Percentiles rank a stretch among this genome's conserved stretches.
These are phyloP conservation scores for Sceloporus tristichus DNA, from an alignment of 2,113 vertebrate genomes.

Conservation along the genomic window DNA sequence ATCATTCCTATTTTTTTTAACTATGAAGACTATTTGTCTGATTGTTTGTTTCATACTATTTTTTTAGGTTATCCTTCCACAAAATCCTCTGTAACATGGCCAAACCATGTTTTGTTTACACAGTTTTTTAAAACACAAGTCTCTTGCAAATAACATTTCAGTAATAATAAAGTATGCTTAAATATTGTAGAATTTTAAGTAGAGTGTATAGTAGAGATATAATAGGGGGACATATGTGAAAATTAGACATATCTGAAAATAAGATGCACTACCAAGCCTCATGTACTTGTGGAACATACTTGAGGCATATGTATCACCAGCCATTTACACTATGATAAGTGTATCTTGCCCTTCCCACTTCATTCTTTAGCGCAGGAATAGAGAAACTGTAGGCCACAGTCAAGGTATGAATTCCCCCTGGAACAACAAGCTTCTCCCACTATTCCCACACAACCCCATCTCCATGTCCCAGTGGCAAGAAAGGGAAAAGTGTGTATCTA, in stretches of 20 bases:
- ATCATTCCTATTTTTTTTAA: background rate
- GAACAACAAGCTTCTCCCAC: no score
- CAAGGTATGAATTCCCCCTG: no score
- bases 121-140: background rate
- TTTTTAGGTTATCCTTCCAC: background rate
- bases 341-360: no score
- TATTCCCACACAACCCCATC: no score
- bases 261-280: background rate
- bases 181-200: background rate
- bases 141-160: background rate
- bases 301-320: background rate
- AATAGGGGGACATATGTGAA: no score
- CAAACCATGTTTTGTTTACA: background rate
- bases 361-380: no score
- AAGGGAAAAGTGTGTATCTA: no score
- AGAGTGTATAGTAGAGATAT: background rate
- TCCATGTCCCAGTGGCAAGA: no score
- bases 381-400: no score
- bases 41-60: background rate
- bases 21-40: background rate
- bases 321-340: no score
- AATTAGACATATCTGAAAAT: background rate
- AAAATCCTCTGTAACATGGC: background rate
- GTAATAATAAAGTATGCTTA: background rate
- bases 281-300: background rate